phyloP scores from a whole-genome alignment of 2,113 vertebrate species.

The Alectura lathami region DNA sequence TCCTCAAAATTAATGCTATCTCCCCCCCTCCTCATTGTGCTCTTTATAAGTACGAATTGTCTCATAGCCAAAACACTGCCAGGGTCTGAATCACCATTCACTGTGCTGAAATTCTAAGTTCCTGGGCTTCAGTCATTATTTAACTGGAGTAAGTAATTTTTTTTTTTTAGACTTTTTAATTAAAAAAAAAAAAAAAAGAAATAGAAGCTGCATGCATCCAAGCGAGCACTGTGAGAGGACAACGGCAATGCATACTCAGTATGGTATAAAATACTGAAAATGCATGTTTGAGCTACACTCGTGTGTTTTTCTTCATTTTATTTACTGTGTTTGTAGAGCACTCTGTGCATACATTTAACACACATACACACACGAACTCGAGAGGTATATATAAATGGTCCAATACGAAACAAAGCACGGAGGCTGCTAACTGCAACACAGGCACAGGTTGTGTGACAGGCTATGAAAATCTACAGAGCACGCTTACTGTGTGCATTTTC shows the following conservation, averaged over 20 bases:
- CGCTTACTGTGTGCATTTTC: slow-evolving; percentile 39
- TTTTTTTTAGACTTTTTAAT: neutral
- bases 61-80: slow-evolving; percentile 64
- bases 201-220: neutral
- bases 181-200: slow-evolving; percentile 22
- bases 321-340: neutral
- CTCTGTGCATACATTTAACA: neutral
- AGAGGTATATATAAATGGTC: neutral
- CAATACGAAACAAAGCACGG: slow-evolving; percentile 53
- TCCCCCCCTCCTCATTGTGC: neutral
- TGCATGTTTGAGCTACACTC: neutral
- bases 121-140: slow-evolving; percentile 52
- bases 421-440: slow-evolving; percentile 45
- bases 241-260: slow-evolving; percentile 10
- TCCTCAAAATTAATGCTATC: slow-evolving; percentile 60
- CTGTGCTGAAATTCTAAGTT: slow-evolving; percentile 62
- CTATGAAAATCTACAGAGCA: slow-evolving; percentile 55
- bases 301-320: neutral
- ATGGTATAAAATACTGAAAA: slow-evolving; percentile 5
- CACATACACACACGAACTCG: neutral
- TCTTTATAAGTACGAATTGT: slow-evolving; percentile 71
- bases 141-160: neutral
- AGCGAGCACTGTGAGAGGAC: slow-evolving; percentile 21
- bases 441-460: slow-evolving; percentile 21
- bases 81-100: slow-evolving; percentile 69